A percentile compares a stretch with the other conserved stretches of the same genome.
Conservation (phyloP, 2,888 invertebrate genomes). For the Luffia ferchaultella region DNA sequence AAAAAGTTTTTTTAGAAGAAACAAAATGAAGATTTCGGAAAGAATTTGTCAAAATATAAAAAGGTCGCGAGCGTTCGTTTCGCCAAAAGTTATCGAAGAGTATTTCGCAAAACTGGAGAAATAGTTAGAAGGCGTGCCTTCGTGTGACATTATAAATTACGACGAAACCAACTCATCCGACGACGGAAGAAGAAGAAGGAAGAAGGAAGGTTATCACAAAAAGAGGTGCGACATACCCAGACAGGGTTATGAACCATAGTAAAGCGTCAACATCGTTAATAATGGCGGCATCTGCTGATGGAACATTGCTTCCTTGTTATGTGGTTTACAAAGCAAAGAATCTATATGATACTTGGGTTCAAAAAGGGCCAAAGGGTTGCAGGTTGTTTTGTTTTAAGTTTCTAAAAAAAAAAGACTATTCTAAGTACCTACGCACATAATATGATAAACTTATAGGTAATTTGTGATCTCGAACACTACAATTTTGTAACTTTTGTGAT, state of each 20-base stretch:
- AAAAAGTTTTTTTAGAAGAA: too few relatives aligned
- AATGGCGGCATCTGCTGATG: slow-evolving; percentile 16
- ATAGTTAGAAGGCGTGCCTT: neutral
- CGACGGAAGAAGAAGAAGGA: neutral
- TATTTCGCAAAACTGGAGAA: neutral
- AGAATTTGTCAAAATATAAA: neutral
- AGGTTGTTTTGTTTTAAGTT: too few relatives aligned
- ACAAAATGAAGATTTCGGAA: too few relatives aligned
- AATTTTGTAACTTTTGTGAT: too few relatives aligned
- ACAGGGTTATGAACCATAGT: slow-evolving; percentile 7
- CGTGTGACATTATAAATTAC: too few relatives aligned
- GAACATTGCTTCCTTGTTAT: slow-evolving; percentile 16
- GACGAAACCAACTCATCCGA: too few relatives aligned
- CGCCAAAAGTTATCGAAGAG: neutral
- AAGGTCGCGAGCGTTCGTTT: neutral
- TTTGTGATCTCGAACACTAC: too few relatives aligned
- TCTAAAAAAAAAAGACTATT: too few relatives aligned
- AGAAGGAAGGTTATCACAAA: neutral
- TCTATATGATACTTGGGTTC: slow-evolving; percentile 1
- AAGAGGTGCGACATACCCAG: neutral
- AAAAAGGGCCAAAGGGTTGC: too few relatives aligned
- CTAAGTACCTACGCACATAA: too few relatives aligned
- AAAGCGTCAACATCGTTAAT: slow-evolving; percentile 14
- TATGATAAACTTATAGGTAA: too few relatives aligned
- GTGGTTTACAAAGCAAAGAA: slow-evolving; percentile 15